A percentile compares a stretch with the other conserved stretches of the same genome.
Evolutionary conservation across 2,113 vertebrate species (phyloP).

Genomic region (Prionailurus viverrinus): DNA sequence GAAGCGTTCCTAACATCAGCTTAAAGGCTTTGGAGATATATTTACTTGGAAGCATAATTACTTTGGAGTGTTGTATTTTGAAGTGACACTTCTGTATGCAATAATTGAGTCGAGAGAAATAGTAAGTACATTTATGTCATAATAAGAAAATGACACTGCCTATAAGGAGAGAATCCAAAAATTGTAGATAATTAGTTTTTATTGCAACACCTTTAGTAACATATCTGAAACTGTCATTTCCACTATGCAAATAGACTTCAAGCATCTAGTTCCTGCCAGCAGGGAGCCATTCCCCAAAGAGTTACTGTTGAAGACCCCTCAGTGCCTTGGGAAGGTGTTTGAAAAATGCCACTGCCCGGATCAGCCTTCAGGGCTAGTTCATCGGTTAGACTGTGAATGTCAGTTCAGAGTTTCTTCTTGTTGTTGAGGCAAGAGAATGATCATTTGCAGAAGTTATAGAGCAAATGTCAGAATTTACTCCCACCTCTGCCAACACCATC

Average conservation of each 20-base stretch:
- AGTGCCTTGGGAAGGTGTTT: neutral
- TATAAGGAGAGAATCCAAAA: constrained; percentile 43
- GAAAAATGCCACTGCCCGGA: neutral
- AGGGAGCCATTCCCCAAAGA: neutral
- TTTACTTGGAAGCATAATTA: constrained; percentile 78
- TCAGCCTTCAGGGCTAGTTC: neutral
- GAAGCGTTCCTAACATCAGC: constrained; percentile 53
- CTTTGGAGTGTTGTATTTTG: constrained; percentile 65
- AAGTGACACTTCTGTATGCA: constrained; percentile 71
- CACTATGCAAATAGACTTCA: neutral
- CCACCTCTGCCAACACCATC: neutral
- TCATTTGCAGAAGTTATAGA: neutral
- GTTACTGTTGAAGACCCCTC: neutral
- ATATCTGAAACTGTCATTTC: neutral
- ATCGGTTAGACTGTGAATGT: neutral
- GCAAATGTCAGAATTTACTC: neutral
- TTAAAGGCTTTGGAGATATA: constrained; percentile 73
- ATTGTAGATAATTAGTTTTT: constrained; percentile 66
- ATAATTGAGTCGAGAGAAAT: constrained; percentile 72
- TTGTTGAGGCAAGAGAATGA: neutral
- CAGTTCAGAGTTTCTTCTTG: neutral
- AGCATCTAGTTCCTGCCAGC: neutral
- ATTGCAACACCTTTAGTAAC: constrained; percentile 23
- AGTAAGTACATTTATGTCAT: constrained; percentile 69
- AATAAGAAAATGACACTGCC: constrained; percentile 71